Base-by-base conservation (phyloP, 2,797 vertebrate genomes). In the Lates japonicus region DNA sequence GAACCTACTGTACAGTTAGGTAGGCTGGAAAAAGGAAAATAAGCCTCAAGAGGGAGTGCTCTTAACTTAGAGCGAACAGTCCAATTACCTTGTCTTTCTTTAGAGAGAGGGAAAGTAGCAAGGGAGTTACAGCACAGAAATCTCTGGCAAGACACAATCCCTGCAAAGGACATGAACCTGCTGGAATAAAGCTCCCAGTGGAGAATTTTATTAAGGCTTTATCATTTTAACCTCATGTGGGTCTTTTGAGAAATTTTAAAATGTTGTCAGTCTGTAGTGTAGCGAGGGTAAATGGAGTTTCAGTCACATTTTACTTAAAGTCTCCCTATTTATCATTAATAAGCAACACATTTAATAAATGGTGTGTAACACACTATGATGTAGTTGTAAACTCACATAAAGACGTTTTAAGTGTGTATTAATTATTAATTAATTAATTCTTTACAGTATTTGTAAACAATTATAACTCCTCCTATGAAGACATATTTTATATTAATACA, bases 81-180 rank as follows among this genome's bases (percentile, higher is more conserved):
- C 91, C 90, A 92, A 92, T 93, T 91, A 92, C 85, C 85, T 81
- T 86, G 74, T 83, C 82, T 79, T 91, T 90, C 86, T 92, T 89
- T 84, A 78, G 81, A 76, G 80, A 76, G 39, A 20, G 42, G 46
- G 61, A 61, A 65, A 57, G 76, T 39, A 80, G 75, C 69, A 1
- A 76, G 74, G 87, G 86, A 87, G 64, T 86, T 85, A 71, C 64
- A 75, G 64, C 54, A 81, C 77, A 60, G 76, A 81, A 81, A 78
- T 79, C 73, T 76, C 46, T 67, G 29, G 41, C 69, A 87, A 74
- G 66, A 87, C 74, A 78, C 59, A 60, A 82, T 83, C 81, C 73
- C 57, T 69, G 62, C 39, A 74, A 86, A 80, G 74, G 59, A 82
- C 61, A 70, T 44, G 69, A 84, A 91, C 62, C 72, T 65, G 78